Evolutionary conservation across 2,113 vertebrate genomes (phyloP).

Genomic region (Heterocephalus glaber): DNA sequence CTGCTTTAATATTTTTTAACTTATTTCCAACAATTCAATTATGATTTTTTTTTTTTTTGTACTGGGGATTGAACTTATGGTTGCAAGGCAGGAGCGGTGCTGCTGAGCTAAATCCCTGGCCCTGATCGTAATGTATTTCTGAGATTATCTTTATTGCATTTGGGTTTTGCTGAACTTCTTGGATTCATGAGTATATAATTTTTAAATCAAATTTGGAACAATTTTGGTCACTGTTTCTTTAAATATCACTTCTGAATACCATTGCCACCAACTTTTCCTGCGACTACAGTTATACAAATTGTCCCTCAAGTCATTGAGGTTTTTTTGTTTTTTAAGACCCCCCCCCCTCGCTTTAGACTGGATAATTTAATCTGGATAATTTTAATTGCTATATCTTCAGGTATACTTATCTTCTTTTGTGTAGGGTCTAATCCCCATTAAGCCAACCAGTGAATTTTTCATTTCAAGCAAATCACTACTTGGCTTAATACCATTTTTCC

Average conservation of each 20-base stretch:
- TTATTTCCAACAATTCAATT: slow-evolving; percentile 4
- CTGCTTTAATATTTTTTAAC: slow-evolving; percentile 5
- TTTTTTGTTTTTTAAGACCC: not conserved
- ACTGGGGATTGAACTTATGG: no score
- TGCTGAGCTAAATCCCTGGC: no score
- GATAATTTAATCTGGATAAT: not conserved
- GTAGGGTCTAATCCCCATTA: not conserved
- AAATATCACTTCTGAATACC: not conserved
- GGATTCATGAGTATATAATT: not conserved
- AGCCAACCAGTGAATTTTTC: not conserved
- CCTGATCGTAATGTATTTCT: not conserved
- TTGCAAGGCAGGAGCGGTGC: no score
- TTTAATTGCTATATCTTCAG: not conserved
- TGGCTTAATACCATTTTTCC: not conserved
- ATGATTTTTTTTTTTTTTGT: not conserved
- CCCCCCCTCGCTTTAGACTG: not conserved
- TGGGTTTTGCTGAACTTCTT: slow-evolving; percentile 41
- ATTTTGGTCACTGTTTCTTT: not conserved
- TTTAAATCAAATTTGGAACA: slow-evolving; percentile 36
- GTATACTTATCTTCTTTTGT: not conserved
- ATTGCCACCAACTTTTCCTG: not conserved
- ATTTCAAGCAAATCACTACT: not conserved
- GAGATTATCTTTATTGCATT: slow-evolving; percentile 2
- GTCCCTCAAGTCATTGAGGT: not conserved
- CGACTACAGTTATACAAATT: not conserved